These are phyloP conservation scores for Mus spretus DNA, from an alignment of 2,797 vertebrate genomes.

Conservation along the genomic window DNA sequence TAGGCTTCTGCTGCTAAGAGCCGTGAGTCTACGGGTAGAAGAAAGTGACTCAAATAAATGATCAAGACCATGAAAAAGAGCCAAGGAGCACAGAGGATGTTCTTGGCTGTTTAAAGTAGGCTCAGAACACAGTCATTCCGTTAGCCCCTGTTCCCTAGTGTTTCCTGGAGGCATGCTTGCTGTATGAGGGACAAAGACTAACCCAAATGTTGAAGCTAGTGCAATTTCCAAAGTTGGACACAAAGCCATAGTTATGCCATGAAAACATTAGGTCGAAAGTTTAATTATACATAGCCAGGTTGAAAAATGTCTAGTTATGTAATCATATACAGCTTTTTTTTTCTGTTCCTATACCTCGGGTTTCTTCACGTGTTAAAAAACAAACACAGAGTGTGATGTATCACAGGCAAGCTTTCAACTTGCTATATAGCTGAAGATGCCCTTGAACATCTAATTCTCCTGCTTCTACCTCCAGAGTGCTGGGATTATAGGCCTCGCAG, in stretches of 20 bases:
- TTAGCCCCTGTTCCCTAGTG: not conserved
- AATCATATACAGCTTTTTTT: not conserved
- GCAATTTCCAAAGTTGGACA: not conserved
- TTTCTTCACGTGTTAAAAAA: not conserved
- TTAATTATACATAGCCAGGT: not conserved
- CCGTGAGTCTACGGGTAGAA: not conserved
- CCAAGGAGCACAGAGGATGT: not conserved
- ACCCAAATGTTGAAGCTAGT: not conserved
- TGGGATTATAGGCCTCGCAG: not conserved
- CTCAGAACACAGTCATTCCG: not conserved
- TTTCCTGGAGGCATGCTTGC: not conserved
- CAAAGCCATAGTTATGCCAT: not conserved
- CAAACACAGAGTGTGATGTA: not conserved
- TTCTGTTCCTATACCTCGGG: not conserved
- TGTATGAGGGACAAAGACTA: not conserved
- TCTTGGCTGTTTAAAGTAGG: not conserved
- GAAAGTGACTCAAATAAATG: not conserved
- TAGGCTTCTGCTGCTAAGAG: not conserved
- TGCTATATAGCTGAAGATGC: not conserved
- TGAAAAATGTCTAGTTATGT: slow-evolving; percentile 27
- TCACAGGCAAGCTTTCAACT: not conserved
- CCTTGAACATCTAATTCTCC: not conserved
- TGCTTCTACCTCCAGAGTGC: not conserved
- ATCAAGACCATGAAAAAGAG: slow-evolving; percentile 22
- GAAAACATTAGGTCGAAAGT: not conserved